Evolutionary conservation across 2,797 vertebrate species (phyloP).

Genomic region (Hippocampus kuda): DNA sequence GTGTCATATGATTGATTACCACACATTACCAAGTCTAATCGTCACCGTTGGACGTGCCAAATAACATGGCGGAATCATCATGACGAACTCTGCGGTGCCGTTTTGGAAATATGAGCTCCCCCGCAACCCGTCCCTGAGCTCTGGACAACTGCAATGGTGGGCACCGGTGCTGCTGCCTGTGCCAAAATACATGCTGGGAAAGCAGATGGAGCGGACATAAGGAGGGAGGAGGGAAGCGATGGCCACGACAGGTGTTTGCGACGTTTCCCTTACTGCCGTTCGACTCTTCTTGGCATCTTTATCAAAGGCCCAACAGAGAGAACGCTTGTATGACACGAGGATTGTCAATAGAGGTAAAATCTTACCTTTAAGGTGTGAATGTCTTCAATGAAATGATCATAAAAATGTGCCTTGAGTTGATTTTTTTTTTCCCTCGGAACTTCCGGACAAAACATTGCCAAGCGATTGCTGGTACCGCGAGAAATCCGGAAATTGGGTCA

Average conservation of each 20-base stretch:
- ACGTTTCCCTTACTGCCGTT: conserved; percentile 56
- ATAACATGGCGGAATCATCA: conserved; percentile 31
- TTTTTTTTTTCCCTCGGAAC: no score
- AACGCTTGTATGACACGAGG: conserved; percentile 29
- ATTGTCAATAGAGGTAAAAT: conserved; percentile 4
- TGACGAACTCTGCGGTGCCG: conserved; percentile 60
- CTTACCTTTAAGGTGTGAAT: conserved; percentile 3
- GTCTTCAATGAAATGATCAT: neutral
- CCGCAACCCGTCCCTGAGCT: conserved; percentile 48
- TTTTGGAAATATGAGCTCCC: conserved; percentile 42
- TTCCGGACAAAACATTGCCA: no score
- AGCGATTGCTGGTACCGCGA: no score
- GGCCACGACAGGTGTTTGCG: conserved; percentile 63
- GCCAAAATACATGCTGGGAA: conserved; percentile 60
- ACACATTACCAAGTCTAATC: conserved; percentile 22
- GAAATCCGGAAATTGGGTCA: no score
- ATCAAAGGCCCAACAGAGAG: conserved; percentile 51
- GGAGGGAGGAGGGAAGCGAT: conserved; percentile 50
- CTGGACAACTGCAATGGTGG: conserved; percentile 42
- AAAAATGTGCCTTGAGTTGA: no score
- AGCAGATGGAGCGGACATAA: conserved; percentile 68
- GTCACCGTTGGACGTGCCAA: conserved; percentile 31
- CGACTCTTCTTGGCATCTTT: conserved; percentile 50
- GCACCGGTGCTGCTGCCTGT: conserved; percentile 33
- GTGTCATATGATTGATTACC: conserved; percentile 15